Base-by-base conservation (phyloP, 2,888 invertebrate genomes). In the Chloroclystis v-ata region DNA sequence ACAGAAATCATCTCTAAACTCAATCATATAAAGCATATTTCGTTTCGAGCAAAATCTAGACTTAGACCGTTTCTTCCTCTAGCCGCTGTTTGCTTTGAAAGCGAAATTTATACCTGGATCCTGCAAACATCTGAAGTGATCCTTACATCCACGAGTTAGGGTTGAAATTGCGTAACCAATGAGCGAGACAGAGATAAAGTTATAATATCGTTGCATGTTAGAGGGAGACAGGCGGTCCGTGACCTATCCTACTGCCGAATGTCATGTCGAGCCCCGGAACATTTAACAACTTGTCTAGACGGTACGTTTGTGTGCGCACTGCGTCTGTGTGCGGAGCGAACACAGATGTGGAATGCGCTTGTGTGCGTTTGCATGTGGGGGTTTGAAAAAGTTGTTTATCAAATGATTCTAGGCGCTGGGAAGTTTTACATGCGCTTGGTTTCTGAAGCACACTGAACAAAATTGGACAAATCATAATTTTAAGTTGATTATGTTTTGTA, bases 191-290 rank as follows among this genome's bases (percentile, higher is more conserved):
- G 63, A 60, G 73, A 79, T 59, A 62, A 54, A 41, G 49, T 49
- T 57, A 63, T 59, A 72, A 79, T 58, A 62, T 54, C 39, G 49
- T 49, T 57, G 62, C 59, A 49, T 12, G 75, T 54, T 42, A 59
- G 77, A 83, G 64, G 55, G 73, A 63, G 83, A 82, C 49, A 55
- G 72, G 65, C 78, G 73, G 83, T 85, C 86, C 86, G 86, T 85
- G 87, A 87, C 87, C 87, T 87, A 87, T 86, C 86, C 86, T 85
- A 87, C 86, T 84, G 78, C 82, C 81, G 84, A 86, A 84, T 83
- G 83, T 80, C 82, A 84, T 83, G 83, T 80, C 82, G 84, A 80
- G 82, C 82, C 80, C 83, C 83, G 83, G 85, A 86, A 84, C 82
- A 80, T 74, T 82, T 82, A 83, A 82, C 84, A 75, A 82, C 74